These are phyloP conservation scores for Takifugu flavidus DNA, from an alignment of 2,113 vertebrate genomes.

Conservation along the genomic window DNA sequence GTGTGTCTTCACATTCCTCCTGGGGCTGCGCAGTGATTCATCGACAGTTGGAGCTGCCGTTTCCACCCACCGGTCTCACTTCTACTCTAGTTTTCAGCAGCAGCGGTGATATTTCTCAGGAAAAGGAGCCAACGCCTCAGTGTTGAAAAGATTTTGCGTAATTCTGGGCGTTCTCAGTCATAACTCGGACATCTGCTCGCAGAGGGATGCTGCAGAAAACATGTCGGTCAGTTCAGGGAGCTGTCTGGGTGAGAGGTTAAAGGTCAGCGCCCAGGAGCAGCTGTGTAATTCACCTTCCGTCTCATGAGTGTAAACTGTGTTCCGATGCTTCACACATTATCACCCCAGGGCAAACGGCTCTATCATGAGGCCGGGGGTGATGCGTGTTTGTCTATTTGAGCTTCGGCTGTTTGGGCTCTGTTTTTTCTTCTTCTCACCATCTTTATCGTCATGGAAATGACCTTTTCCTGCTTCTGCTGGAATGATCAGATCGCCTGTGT, in stretches of 20 bases:
- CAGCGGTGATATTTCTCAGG: slow-evolving; percentile 46
- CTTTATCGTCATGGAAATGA: slow-evolving; percentile 18
- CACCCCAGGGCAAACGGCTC: not conserved
- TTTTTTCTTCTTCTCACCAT: not conserved
- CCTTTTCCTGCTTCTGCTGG: slow-evolving; percentile 15
- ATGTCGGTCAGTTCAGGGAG: not conserved
- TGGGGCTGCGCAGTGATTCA: slow-evolving; percentile 27
- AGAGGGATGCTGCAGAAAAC: not conserved
- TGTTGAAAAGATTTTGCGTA: not conserved
- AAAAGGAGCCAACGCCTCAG: not conserved
- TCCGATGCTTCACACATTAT: not conserved
- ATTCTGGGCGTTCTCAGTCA: not conserved
- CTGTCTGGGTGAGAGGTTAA: slow-evolving; percentile 16
- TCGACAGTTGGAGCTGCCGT: slow-evolving; percentile 28
- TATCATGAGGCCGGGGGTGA: too few species aligned
- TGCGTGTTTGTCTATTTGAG: too few species aligned
- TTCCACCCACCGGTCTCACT: slow-evolving; percentile 55
- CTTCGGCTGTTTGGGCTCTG: not conserved
- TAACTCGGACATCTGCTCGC: not conserved
- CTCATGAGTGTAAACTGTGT: slow-evolving; percentile 1
- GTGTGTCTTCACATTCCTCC: slow-evolving; percentile 34
- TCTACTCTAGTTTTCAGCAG: slow-evolving; percentile 54
- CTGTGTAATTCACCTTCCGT: slow-evolving; percentile 30
- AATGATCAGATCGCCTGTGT: slow-evolving; percentile 9
- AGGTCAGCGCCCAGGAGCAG: slow-evolving; percentile 26